Percentiles rank a stretch among this genome's conserved stretches.
These are phyloP conservation scores for Procambarus clarkii DNA, from an alignment of 1,140 invertebrate species.

Conservation along the genomic window DNA sequence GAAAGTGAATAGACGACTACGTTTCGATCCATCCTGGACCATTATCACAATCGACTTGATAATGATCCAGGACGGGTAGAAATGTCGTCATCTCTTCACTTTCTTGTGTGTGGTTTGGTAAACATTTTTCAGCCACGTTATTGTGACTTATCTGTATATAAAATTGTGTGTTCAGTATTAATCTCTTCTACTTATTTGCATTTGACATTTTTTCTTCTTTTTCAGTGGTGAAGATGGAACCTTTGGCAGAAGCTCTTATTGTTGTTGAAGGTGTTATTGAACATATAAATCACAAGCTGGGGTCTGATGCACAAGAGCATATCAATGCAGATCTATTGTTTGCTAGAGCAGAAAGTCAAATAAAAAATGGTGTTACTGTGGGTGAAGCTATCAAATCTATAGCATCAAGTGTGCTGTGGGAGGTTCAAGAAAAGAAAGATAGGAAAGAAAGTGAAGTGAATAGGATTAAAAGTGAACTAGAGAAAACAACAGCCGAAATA, in stretches of 20 bases:
- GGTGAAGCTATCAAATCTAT: constrained; percentile 29
- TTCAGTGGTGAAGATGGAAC: constrained; percentile 49
- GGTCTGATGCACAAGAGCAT: constrained; percentile 36
- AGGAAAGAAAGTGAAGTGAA: constrained; percentile 1
- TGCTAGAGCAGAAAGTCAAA: constrained; percentile 22
- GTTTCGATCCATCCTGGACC: no score
- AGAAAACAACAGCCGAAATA: not conserved
- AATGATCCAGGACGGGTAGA: no score
- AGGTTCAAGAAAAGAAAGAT: constrained; percentile 1
- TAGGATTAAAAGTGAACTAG: constrained; percentile 28
- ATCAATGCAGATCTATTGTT: constrained; percentile 27
- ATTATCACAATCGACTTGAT: no score
- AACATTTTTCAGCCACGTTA: no score
- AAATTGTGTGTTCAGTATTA: not conserved
- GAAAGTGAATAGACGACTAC: no score
- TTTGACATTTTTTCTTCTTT: not conserved
- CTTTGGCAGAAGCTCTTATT: constrained; percentile 10
- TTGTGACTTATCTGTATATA: no score
- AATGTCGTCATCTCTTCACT: no score
- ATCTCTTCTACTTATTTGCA: not conserved
- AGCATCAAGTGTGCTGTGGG: not conserved
- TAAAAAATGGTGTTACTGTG: constrained; percentile 30
- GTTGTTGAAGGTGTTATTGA: constrained; percentile 43
- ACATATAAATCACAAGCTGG: constrained; percentile 25
- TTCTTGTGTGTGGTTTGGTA: no score